Evolutionary conservation across 2,113 vertebrate species (phyloP), one percentile per base, ranked within the genome.

Genomic region (Hippocampus guttulatus): DNA sequence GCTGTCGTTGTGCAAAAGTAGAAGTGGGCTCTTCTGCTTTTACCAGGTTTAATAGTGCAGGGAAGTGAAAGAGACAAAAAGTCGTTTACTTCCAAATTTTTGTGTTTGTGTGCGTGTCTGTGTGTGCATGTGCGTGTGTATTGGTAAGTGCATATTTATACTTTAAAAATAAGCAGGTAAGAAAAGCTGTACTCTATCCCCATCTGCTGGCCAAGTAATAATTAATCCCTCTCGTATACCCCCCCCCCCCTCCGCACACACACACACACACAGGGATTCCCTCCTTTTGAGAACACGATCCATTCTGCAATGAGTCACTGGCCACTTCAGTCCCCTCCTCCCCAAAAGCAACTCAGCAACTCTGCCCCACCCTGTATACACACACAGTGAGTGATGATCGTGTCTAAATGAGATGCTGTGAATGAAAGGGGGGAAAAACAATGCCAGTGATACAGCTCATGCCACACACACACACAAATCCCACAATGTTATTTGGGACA

Each of bases 161-260:
- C 25, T 27, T 27, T 27, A n/a, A 23, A 12, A 14, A 5, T 27
- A 27, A 58, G 15, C 23, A 76, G 51, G 51, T 68, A 8, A 69
- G 16, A 72, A 40, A 21, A 41, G n/a, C 27, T 73, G 71, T 62
- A 74, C 76, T 82, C 71, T 80, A n/a, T 41, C 85, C 57, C 87
- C 88, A 79, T 43, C 88, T 89, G 73, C 75, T 89, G 89, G 85
- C 30, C 54, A 77, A 66, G n/a, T 7, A 7, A 41, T 77, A 60
- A 21, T 1, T 43, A 49, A 61, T 47, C 74, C 43, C 7, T 38
- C 69, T 23, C 49, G 23, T 45, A 73, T n/a, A 41, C 66, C 60
- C 27, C 41, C 65, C 52, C 16, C 64, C 8, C 45, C 21, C 58
- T 2, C 27, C 27, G 30, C 40, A 7, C 43, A 41, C 63, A 45